phyloP scores from a whole-genome alignment of 2,113 vertebrate species.

The Terrapene triunguis region DNA sequence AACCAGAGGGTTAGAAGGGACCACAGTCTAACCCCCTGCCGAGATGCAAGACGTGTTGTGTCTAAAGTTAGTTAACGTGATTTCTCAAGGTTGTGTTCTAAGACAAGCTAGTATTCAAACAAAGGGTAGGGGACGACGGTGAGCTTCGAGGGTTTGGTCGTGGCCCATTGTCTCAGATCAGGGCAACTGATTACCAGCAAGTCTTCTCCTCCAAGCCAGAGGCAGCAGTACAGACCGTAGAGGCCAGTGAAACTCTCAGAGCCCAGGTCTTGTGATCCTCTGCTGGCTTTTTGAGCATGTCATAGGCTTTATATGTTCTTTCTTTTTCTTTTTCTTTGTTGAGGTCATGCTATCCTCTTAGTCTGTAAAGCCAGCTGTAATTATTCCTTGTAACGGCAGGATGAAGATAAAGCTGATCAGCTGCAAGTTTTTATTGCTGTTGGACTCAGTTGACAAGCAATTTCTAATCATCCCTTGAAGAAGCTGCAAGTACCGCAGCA shows the following conservation, averaged over 20 bases:
- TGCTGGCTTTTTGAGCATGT: rapidly evolving
- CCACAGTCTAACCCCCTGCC: background rate
- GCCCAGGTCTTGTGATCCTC: background rate
- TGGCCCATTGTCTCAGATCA: background rate
- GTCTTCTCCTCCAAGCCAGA: background rate
- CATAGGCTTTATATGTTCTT: background rate
- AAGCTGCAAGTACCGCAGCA: background rate
- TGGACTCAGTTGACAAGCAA: background rate
- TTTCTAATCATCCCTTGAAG: background rate
- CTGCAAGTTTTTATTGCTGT: background rate
- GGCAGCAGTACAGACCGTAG: background rate
- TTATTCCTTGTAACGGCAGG: background rate
- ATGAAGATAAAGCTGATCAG: background rate
- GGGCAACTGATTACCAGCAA: background rate
- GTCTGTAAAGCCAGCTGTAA: background rate
- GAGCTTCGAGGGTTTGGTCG: background rate
- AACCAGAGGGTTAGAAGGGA: background rate
- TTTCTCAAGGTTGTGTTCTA: background rate
- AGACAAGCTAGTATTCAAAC: background rate
- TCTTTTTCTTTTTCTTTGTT: background rate
- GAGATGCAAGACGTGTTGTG: background rate
- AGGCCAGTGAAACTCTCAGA: background rate
- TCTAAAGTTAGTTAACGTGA: background rate
- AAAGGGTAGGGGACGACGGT: background rate
- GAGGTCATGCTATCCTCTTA: background rate